Conservation (phyloP, 2,797 vertebrate genomes). For the Cossypha caffra region DNA sequence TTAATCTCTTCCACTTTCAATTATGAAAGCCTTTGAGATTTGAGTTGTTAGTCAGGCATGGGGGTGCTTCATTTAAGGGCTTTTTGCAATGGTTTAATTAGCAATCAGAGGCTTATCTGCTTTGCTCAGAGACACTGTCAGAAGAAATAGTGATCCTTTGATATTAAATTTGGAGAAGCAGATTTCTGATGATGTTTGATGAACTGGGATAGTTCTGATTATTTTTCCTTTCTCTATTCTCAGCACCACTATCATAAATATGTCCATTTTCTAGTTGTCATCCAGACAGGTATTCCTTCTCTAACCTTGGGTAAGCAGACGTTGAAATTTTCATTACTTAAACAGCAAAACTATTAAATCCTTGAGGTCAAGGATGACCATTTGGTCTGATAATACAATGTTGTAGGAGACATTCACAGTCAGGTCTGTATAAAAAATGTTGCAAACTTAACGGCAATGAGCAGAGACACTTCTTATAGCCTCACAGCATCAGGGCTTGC, state of each 20-base stretch:
- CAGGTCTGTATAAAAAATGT: not conserved
- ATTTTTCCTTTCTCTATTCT: not conserved
- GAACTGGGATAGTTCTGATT: not conserved
- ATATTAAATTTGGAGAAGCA: constrained; percentile 31
- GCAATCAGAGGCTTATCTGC: constrained; percentile 48
- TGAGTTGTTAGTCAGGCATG: constrained; percentile 38
- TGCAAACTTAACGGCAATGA: not conserved
- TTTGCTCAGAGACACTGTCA: constrained; percentile 24
- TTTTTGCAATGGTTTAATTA: constrained; percentile 62
- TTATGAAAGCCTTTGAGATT: constrained; percentile 62
- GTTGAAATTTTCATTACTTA: not conserved
- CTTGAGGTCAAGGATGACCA: not conserved
- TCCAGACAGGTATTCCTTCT: not conserved
- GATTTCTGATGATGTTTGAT: not conserved
- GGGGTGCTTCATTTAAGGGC: constrained; percentile 28
- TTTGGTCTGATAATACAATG: not conserved
- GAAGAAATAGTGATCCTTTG: constrained; percentile 32
- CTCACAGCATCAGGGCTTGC: fast-evolving
- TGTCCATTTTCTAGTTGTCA: not conserved
- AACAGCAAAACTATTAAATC: not conserved
- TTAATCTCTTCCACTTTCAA: constrained; percentile 53
- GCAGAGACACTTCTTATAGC: not conserved
- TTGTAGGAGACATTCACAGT: not conserved
- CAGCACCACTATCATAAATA: not conserved
- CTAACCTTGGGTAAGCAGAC: not conserved